Evolutionary conservation across 2,797 vertebrate genomes (phyloP).

Genomic region (Meda fulgida): DNA sequence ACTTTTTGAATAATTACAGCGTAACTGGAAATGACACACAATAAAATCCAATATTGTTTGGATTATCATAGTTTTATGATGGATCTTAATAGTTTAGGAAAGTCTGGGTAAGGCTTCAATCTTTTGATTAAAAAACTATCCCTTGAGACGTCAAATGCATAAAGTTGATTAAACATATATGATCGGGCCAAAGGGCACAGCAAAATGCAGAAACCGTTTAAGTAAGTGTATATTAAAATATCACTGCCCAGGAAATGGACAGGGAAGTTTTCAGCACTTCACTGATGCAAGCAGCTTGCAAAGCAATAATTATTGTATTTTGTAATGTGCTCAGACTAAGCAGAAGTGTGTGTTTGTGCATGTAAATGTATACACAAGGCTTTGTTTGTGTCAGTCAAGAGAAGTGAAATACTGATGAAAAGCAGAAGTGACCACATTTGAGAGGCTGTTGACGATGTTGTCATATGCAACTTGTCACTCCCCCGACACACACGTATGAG

Average conservation of each 20-base stretch:
- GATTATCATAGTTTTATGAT: not conserved
- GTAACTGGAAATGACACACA: not conserved
- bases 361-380: not conserved
- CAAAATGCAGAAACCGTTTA: not conserved
- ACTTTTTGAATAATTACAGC: not conserved
- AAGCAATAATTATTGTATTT: slow-evolving; percentile 12
- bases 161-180: not conserved
- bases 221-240: slow-evolving; percentile 8
- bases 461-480: slow-evolving; percentile 36
- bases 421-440: slow-evolving; percentile 45
- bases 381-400: slow-evolving; percentile 30
- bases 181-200: not conserved
- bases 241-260: not conserved
- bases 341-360: slow-evolving; percentile 27
- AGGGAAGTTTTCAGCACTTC: not conserved
- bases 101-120: not conserved
- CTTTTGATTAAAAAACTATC: not conserved
- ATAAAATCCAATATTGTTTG: slow-evolving; percentile 11
- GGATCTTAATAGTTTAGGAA: not conserved
- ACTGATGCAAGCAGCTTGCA: slow-evolving; percentile 22
- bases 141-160: not conserved
- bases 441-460: slow-evolving; percentile 38
- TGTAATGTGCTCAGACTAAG: slow-evolving; percentile 13
- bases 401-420: slow-evolving; percentile 44
- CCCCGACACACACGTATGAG: slow-evolving; percentile 31